Conservation (phyloP, 2,113 vertebrate genomes). For the Pluvialis apricaria region DNA sequence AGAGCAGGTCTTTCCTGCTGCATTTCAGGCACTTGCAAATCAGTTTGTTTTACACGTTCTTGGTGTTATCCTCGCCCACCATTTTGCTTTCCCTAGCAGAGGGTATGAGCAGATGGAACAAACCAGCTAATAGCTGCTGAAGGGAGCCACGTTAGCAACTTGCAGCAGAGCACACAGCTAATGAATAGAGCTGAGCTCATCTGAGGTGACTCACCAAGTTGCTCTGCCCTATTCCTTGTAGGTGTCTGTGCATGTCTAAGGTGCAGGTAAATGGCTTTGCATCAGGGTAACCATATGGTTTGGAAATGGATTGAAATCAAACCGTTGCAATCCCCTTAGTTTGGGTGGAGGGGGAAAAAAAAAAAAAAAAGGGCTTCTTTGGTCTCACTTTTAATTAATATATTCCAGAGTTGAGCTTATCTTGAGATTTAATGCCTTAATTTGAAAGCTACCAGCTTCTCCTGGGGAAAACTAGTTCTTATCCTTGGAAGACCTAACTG, state of each 20-base stretch:
- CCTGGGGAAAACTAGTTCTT: background rate
- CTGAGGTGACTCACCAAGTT: fast-evolving
- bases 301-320: background rate
- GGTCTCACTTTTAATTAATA: background rate
- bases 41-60: background rate
- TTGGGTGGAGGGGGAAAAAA: fast-evolving
- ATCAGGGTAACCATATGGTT: background rate
- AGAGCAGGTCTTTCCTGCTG: background rate
- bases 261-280: background rate
- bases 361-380: background rate
- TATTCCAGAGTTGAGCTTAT: background rate
- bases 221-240: background rate
- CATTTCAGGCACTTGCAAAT: background rate
- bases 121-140: background rate
- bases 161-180: fast-evolving
- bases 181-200: background rate
- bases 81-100: background rate
- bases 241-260: background rate
- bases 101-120: background rate
- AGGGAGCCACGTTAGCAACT: background rate
- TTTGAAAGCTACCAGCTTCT: background rate
- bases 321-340: background rate
- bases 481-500: background rate
- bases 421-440: background rate
- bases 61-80: background rate